Evolutionary conservation across 2,797 vertebrate genomes (phyloP).

Genomic region (Meriones psammophilus): DNA sequence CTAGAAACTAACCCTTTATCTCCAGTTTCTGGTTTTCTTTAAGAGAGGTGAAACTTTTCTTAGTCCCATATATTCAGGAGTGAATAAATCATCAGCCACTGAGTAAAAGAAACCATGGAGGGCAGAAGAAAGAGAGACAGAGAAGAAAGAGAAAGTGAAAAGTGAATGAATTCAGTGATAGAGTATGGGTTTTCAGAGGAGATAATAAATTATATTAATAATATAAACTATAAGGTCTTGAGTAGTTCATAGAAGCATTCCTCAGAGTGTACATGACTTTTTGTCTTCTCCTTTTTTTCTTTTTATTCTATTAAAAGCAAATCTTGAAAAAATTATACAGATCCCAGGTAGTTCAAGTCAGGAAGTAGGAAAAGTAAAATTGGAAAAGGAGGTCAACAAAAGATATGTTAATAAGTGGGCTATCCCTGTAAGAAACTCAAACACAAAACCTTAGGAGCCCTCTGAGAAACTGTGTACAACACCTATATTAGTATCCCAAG

Average conservation of each 20-base stretch:
- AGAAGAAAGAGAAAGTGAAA: background rate
- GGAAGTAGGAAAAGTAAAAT: background rate
- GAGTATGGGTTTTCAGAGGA: slow-evolving; percentile 29
- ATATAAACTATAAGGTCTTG: background rate
- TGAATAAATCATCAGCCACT: slow-evolving; percentile 14
- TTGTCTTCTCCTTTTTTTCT: background rate
- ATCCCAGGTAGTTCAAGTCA: background rate
- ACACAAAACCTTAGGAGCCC: background rate
- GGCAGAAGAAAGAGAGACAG: background rate
- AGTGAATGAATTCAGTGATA: background rate
- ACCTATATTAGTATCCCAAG: background rate
- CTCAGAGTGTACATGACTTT: background rate
- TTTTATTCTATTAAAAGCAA: slow-evolving; percentile 39
- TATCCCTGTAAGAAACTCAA: background rate
- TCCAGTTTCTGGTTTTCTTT: slow-evolving; percentile 38
- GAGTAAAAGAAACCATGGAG: slow-evolving; percentile 3
- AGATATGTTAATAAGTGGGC: background rate
- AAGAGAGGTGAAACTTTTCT: background rate
- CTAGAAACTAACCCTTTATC: slow-evolving; percentile 44
- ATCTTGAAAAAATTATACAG: background rate
- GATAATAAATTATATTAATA: background rate
- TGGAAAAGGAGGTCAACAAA: background rate
- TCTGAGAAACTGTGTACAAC: slow-evolving; percentile 7
- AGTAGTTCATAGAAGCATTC: background rate
- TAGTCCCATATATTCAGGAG: background rate